Conservation (phyloP, 2,888 invertebrate genomes). For the Harpagoxenus sublaevis region DNA sequence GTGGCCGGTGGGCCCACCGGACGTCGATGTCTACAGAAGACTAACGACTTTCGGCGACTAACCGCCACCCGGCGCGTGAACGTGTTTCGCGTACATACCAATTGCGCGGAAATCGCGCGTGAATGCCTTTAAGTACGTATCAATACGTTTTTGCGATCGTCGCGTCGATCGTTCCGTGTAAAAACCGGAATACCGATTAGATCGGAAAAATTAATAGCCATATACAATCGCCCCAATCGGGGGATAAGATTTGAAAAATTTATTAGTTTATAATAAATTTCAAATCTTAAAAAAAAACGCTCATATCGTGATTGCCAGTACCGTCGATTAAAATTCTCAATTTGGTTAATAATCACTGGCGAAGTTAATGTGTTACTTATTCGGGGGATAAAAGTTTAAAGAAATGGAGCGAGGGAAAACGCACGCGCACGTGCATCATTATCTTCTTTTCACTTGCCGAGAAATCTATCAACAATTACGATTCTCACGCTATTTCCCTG, state of each 20-base stretch:
- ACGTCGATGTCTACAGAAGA: constrained; percentile 63
- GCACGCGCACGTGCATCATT: not conserved
- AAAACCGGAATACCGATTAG: constrained; percentile 19
- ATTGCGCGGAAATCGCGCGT: constrained; percentile 14
- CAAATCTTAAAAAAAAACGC: too few relatives aligned
- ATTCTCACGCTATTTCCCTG: constrained; percentile 29
- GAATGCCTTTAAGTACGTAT: not conserved
- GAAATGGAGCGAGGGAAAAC: not conserved
- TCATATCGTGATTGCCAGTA: too few relatives aligned
- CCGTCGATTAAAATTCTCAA: too few relatives aligned
- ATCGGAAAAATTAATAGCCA: not conserved
- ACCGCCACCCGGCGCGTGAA: constrained; percentile 47
- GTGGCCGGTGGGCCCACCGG: constrained; percentile 55
- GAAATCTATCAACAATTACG: constrained; percentile 33
- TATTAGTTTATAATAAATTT: too few relatives aligned
- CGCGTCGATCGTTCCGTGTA: not conserved
- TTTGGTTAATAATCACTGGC: too few relatives aligned
- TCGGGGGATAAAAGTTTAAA: too few relatives aligned
- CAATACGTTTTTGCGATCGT: constrained; percentile 17
- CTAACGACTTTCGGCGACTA: constrained; percentile 68
- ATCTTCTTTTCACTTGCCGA: constrained; percentile 36
- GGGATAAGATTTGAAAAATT: too few relatives aligned
- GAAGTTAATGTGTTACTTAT: too few relatives aligned
- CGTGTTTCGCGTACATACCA: constrained; percentile 43
- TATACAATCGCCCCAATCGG: not conserved